Percentiles rank a stretch among this genome's conserved stretches.
These are phyloP conservation scores for Radopholus similis DNA, from an alignment of 1,140 invertebrate genomes.

Conservation along the genomic window DNA sequence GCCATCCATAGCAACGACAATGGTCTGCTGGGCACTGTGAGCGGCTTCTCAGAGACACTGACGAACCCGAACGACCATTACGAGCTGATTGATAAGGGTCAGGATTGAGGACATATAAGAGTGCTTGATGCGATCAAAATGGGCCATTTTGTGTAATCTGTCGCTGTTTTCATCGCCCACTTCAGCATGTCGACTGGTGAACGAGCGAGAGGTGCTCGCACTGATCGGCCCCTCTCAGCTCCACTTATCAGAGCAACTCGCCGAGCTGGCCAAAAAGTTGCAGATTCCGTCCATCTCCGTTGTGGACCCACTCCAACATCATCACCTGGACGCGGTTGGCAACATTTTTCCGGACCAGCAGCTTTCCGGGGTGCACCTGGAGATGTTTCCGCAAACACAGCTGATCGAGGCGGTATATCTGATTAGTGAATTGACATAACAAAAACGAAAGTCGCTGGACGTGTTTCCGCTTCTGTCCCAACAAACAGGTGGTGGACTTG, in stretches of 20 bases:
- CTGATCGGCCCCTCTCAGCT: slow-evolving; percentile 47
- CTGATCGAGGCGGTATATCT: slow-evolving; percentile 52
- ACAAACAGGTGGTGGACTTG: slow-evolving; percentile 54
- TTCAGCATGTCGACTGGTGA: slow-evolving; percentile 51
- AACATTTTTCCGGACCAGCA: neutral
- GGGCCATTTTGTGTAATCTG: too few species aligned
- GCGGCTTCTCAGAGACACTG: slow-evolving; percentile 24
- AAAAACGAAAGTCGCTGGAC: too few species aligned
- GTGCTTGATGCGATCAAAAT: neutral
- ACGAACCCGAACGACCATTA: slow-evolving; percentile 42
- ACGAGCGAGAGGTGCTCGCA: slow-evolving; percentile 46
- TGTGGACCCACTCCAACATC: slow-evolving; percentile 37
- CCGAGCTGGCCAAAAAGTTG: slow-evolving; percentile 33
- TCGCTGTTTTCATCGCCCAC: slow-evolving; percentile 18
- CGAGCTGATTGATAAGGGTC: slow-evolving; percentile 36
- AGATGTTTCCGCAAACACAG: slow-evolving; percentile 54
- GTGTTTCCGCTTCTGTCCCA: too few species aligned
- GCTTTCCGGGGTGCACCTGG: neutral
- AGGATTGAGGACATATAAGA: slow-evolving; percentile 1
- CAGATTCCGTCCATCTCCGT: slow-evolving; percentile 50
- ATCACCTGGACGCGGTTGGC: slow-evolving; percentile 6
- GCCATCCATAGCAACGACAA: neutral
- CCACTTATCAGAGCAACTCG: slow-evolving; percentile 43
- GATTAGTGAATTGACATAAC: too few species aligned
- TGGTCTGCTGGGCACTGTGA: slow-evolving; percentile 2